Base-by-base conservation (phyloP, 2,888 invertebrate genomes). In the Therioaphis trifolii region DNA sequence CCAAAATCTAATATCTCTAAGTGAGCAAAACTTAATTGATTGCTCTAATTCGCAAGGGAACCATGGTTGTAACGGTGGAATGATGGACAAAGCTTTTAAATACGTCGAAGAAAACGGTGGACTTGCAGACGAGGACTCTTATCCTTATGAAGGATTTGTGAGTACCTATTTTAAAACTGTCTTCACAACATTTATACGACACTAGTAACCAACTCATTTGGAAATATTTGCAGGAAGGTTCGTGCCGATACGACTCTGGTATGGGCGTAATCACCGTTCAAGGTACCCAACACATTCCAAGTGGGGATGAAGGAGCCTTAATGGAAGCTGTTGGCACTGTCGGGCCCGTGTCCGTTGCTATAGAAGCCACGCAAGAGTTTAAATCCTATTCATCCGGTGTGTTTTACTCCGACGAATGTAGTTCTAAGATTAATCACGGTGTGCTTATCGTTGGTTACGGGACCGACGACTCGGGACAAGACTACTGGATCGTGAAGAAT, bases 21-120 rank as follows among this genome's bases (percentile, higher is more conserved):
- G 96, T 86, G 97, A 97, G 90, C 97, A 97, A 90, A 96, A 97
- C 89, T 91, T 97, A 86, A 91, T 97, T 80, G 97, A 97, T 90
- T 97, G 97, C 88, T 96, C 96, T 1, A 87, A 89, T 2, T 90
- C 91, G 85, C 96, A 94, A 88, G 96, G 95, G 58, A 97, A 97
- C 90, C 92, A 95, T 88, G 97, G 97, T 79, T 97, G 97, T 90
- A 93, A 94, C 87, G 96, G 97, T 77, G 96, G 96, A 85, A 88
- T 92, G 58, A 92, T 93, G 92, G 95, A 96, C 90, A 91, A 94
- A 88, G 95, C 96, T 84, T 96, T 96, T 91, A 90, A 92, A 87
- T 96, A 96, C 88, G 92, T 96, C 87, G 93, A 92, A 89, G 93
- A 93, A 84, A 96, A 96, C 89, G 91, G 91, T 78, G 98, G 97